Percentiles rank a stretch among this genome's conserved stretches.
Conservation (phyloP, 2,113 vertebrate species). For the Pterocles burchelli region DNA sequence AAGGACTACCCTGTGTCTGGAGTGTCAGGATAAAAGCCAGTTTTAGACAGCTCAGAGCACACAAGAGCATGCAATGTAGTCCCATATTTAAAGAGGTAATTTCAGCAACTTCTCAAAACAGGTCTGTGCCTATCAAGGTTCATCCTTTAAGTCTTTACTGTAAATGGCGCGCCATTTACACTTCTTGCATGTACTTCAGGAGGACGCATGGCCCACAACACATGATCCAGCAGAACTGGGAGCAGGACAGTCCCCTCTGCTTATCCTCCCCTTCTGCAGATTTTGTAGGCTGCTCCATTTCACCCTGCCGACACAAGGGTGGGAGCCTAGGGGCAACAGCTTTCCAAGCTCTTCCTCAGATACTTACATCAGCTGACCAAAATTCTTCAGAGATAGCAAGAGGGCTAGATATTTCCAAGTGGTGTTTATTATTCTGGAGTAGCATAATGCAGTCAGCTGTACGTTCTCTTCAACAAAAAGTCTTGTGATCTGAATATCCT, state of each 20-base stretch:
- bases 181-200: background rate
- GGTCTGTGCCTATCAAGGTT: background rate
- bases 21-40: background rate
- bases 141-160: background rate
- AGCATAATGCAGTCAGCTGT: background rate
- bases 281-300: background rate
- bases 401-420: background rate
- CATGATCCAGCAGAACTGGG: background rate
- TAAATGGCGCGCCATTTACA: background rate
- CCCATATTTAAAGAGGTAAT: background rate
- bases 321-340: background rate
- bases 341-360: background rate
- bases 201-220: background rate
- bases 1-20: background rate
- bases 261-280: background rate
- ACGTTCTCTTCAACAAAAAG: background rate
- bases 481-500: background rate
- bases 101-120: background rate
- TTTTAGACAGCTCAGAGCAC: background rate
- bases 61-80: background rate
- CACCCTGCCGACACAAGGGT: background rate
- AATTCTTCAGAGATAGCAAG: conserved; percentile 10
- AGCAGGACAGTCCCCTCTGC: background rate
- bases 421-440: conserved; percentile 7
- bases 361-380: conserved; percentile 1